Conservation (phyloP, 2,888 invertebrate genomes). For the Leucoptera coffeella region DNA sequence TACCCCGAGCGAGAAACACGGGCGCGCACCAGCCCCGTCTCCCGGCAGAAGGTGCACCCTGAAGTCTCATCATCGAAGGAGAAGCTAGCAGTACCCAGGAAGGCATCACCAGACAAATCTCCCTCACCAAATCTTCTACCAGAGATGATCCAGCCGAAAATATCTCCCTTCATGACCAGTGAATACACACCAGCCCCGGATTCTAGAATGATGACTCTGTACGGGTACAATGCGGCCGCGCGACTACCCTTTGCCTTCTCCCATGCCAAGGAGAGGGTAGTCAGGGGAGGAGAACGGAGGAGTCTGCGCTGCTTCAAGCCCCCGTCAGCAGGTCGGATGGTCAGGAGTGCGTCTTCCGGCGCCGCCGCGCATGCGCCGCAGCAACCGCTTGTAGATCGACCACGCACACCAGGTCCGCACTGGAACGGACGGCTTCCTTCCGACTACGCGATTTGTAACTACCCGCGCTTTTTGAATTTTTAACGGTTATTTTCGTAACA, state of each 20-base stretch:
- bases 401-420: conserved; percentile 35
- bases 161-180: conserved; percentile 31
- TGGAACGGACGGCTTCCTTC: conserved; percentile 10
- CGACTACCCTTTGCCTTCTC: conserved; percentile 44
- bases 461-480: no score
- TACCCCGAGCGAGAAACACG: conserved; percentile 18
- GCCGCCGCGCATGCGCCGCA: conserved; percentile 35
- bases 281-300: conserved; percentile 14
- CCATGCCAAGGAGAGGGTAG: conserved; percentile 20
- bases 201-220: conserved; percentile 36
- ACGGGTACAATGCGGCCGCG: conserved; percentile 47
- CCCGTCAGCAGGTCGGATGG: conserved; percentile 37
- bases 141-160: conserved; percentile 37
- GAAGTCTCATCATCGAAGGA: conserved; percentile 31
- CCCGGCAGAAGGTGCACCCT: conserved; percentile 35
- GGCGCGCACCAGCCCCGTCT: conserved; percentile 16
- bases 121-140: conserved; percentile 21
- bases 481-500: no score
- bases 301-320: conserved; percentile 21
- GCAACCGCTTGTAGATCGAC: conserved; percentile 26
- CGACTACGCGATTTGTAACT: no score
- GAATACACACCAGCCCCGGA: conserved; percentile 33
- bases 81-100: conserved; percentile 20
- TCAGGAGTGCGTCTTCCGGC: conserved; percentile 46
- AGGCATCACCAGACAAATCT: conserved; percentile 30